phyloP scores from a whole-genome alignment of 2,797 vertebrate species.

The Danio albolineatus region DNA sequence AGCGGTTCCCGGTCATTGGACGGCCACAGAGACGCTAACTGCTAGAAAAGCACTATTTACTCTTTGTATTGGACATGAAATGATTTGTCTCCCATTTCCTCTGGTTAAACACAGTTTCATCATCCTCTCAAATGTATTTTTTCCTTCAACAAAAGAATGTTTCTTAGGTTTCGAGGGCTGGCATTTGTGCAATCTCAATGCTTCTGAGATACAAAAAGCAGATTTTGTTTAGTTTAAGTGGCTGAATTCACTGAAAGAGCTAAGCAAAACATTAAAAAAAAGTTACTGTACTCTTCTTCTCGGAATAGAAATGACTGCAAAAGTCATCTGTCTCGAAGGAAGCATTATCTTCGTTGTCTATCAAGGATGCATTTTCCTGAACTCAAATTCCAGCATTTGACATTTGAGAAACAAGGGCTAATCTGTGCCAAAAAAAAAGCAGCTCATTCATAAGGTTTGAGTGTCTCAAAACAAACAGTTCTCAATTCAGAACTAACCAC shows the following conservation, averaged over 20 bases:
- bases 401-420: slow-evolving; percentile 20
- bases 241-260: not conserved
- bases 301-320: not conserved
- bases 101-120: slow-evolving; percentile 16
- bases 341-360: slow-evolving; percentile 23
- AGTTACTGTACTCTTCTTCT: not conserved
- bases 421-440: not conserved
- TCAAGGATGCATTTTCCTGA: slow-evolving; percentile 12
- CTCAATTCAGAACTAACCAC: not conserved
- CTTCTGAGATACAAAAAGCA: not conserved
- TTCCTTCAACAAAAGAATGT: not conserved
- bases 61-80: slow-evolving; percentile 16
- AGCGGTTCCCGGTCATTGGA: not conserved
- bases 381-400: slow-evolving; percentile 10
- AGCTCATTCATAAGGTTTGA: not conserved
- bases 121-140: slow-evolving; percentile 5
- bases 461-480: not conserved
- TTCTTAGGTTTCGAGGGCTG: not conserved
- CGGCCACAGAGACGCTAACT: not conserved
- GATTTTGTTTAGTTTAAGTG: not conserved
- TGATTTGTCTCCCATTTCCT: slow-evolving; percentile 11
- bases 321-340: not conserved
- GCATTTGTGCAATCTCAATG: not conserved
- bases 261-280: not conserved
- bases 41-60: not conserved